phyloP scores from a whole-genome alignment of 1,140 invertebrate genomes.

The Andrena cerasifolii region DNA sequence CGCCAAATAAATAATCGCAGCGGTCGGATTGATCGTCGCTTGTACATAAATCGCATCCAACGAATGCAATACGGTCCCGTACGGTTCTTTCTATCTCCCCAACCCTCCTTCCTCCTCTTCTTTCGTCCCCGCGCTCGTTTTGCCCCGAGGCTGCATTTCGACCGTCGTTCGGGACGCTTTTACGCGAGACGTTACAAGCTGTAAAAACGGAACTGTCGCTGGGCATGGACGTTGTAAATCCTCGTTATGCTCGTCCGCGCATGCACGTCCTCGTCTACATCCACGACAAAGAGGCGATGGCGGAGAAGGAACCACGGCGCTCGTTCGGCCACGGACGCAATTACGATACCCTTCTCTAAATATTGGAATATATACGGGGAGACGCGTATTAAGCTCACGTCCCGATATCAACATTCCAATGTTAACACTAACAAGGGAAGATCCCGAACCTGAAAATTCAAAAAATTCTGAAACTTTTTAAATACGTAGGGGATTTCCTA shows the following conservation, averaged over 20 bases:
- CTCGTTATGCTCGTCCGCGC: constrained; percentile 33
- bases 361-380: neutral
- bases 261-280: constrained; percentile 18
- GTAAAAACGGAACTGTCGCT: constrained; percentile 33
- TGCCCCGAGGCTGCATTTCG: no score
- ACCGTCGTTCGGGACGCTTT: constrained; percentile 13
- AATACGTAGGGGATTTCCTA: no score
- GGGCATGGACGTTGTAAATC: constrained; percentile 13
- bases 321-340: neutral
- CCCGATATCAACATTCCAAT: no score
- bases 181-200: constrained; percentile 36
- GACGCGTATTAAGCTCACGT: neutral
- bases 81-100: no score
- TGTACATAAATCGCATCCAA: constrained; percentile 57
- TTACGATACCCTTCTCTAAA: neutral
- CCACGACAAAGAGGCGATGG: neutral
- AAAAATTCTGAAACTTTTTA: no score
- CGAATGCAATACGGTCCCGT: constrained; percentile 18
- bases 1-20: constrained; percentile 61
- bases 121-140: neutral
- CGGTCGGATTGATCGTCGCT: constrained; percentile 56
- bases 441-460: no score
- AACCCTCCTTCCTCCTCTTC: neutral
- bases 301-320: neutral
- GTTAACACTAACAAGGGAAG: no score